Evolutionary conservation across 92 coral and sea anemone species (phyloP).

Genomic region (Zoanthus gigantus): DNA sequence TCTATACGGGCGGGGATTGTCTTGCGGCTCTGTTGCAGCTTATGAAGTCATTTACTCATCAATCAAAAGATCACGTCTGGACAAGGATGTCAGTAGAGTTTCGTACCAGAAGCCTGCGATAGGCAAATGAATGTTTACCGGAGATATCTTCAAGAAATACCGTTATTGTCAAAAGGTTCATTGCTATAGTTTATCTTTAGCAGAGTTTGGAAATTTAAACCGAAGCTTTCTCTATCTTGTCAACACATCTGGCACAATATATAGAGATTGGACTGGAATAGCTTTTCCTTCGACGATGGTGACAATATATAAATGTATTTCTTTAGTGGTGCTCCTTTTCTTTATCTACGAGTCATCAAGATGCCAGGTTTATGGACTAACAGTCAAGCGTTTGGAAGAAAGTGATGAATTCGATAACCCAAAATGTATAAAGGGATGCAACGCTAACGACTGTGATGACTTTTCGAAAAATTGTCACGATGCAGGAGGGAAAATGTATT

Average conservation of each 20-base stretch:
- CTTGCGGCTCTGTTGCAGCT: not conserved
- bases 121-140: not conserved
- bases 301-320: conserved; percentile 2
- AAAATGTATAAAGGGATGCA: conserved; percentile 15
- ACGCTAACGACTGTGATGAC: not conserved
- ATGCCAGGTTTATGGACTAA: not conserved
- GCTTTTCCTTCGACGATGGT: not conserved
- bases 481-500: conserved; percentile 26
- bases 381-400: conserved; percentile 23
- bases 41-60: conserved; percentile 36
- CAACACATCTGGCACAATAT: not conserved
- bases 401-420: conserved; percentile 40
- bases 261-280: not conserved
- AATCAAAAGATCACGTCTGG: conserved; percentile 26
- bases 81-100: not conserved
- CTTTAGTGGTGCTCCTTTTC: conserved; percentile 1
- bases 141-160: not conserved
- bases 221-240: not conserved
- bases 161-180: not conserved
- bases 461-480: conserved; percentile 13
- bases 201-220: not conserved
- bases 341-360: conserved; percentile 16
- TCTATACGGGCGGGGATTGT: conserved; percentile 37
- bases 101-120: not conserved
- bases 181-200: not conserved